Conservation (phyloP, 2,888 invertebrate genomes). For the Drosophila vallismaia region DNA sequence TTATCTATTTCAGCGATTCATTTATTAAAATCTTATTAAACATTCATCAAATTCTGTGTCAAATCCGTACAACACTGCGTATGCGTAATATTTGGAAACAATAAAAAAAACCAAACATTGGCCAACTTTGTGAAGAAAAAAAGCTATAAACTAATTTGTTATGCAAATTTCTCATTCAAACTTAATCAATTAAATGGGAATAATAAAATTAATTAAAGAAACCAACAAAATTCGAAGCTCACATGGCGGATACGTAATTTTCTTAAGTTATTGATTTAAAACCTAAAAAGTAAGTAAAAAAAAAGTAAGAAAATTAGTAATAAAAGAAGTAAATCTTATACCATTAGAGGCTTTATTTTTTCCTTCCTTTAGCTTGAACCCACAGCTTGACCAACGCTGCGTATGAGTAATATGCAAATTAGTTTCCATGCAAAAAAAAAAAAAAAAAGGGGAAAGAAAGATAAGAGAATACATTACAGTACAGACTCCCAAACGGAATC, state of each 20-base stretch:
- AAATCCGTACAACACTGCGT: neutral
- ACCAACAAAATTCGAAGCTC: neutral
- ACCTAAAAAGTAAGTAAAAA: neutral
- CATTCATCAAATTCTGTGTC: neutral
- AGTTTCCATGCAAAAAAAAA: neutral
- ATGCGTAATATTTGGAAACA: neutral
- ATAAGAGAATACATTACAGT: neutral
- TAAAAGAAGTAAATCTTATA: neutral
- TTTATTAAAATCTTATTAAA: neutral
- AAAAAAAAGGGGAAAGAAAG: neutral
- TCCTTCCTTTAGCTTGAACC: neutral
- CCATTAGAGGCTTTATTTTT: neutral
- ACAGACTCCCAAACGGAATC: neutral
- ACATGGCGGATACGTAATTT: neutral
- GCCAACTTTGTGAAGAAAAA: neutral
- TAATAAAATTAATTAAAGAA: neutral
- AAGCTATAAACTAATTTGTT: neutral
- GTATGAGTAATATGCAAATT: slow-evolving; percentile 4
- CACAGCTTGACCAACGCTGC: slow-evolving; percentile 1
- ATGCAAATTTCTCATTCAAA: neutral
- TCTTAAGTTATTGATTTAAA: neutral
- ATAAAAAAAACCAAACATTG: neutral
- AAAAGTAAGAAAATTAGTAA: neutral
- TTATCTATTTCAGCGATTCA: neutral
- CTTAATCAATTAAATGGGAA: neutral